Conservation (phyloP, 2,113 vertebrate species). For the Rutilus rutilus region DNA sequence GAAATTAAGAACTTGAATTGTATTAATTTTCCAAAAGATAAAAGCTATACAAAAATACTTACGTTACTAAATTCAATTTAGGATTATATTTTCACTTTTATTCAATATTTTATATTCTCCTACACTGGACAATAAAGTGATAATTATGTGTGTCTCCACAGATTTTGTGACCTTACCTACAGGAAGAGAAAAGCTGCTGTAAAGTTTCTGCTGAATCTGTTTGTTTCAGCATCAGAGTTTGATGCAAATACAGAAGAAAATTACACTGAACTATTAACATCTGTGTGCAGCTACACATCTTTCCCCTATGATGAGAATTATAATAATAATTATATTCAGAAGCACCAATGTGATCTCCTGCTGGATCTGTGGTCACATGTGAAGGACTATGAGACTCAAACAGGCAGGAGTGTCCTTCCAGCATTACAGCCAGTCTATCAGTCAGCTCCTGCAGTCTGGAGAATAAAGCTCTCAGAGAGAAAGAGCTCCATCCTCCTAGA, state of each 20-base stretch:
- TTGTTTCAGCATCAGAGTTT: constrained; percentile 28
- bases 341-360: background rate
- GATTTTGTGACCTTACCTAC: background rate
- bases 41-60: too few relatives aligned
- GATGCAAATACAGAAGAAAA: constrained; percentile 36
- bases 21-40: too few relatives aligned
- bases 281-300: constrained; percentile 53
- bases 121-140: background rate
- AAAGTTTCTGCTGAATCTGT: background rate
- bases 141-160: background rate
- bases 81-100: too few relatives aligned
- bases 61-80: too few relatives aligned
- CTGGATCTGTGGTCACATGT: background rate
- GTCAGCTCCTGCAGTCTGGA: constrained; percentile 33
- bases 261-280: constrained; percentile 43
- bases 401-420: constrained; percentile 11
- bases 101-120: too few relatives aligned
- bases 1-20: too few relatives aligned
- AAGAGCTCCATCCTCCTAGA: constrained; percentile 29
- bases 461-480: constrained; percentile 38
- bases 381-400: constrained; percentile 7
- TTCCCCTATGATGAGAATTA: constrained; percentile 16
- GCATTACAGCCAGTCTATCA: constrained; percentile 22
- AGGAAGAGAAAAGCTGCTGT: too few relatives aligned
- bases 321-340: too few relatives aligned